Evolutionary conservation across 2,888 invertebrate genomes (phyloP), one percentile per base, ranked within the genome.

Genomic region (Anticlea derivata): DNA sequence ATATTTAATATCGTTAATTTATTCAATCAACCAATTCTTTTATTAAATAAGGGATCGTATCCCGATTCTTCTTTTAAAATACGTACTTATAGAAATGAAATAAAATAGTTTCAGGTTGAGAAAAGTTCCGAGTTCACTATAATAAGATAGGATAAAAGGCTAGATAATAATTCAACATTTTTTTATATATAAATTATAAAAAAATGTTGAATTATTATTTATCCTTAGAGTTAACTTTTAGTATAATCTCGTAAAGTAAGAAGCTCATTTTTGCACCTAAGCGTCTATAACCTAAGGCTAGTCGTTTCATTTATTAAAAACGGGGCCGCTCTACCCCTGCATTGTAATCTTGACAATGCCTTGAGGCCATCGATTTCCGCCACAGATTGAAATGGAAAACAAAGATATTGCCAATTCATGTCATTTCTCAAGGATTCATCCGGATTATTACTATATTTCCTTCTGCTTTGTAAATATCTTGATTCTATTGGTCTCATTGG

Each of bases 331-430:
- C 66, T 63, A 50, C 72, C 71, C 78, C 66, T 54, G 39, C 61
- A 45, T 60, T 66, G 74, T 78, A 75, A 80, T 80, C 76, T 72
- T 67, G 70, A 70, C 73, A 70, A 73, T 70, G 70, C 77, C 87
- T 77, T 50, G 60, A 45, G 83, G 87, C 81, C 60, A 82, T 83
- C 80, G 83, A 87, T 86, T 81, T 79, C 80, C 80, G 73, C 58
- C 69, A 61, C 75, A 78, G 78, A 86, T 86, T 82, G 82, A 75
- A 86, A 83, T 82, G 73, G 78, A 77, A 86, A 86, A 86, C 85
- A 84, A 82, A 76, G 75, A 76, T 80, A 83, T 83, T 77, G 75
- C 57, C 74, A 78, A 75, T 78, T 75, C 70, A 71, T 68, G 56
- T 63, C 66, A 60, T 71, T 65, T 62, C 64, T 66, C 64, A 58